Base-by-base conservation (phyloP, 2,888 invertebrate species). In the Xiphydria camelus region DNA sequence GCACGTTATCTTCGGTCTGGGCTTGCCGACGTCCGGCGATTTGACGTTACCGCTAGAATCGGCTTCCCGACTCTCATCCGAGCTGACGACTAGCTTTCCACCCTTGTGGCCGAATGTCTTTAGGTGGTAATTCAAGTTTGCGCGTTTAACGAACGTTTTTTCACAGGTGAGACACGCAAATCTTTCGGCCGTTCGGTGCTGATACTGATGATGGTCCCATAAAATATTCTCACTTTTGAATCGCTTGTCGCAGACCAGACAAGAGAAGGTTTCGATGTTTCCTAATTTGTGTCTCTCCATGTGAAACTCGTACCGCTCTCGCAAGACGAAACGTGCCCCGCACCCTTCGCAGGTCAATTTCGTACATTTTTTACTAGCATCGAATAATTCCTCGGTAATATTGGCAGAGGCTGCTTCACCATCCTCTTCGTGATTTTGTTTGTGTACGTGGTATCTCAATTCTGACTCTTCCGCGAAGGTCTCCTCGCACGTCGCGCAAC, bases 161-260 rank as follows among this genome's bases (percentile, higher is more conserved):
- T 38, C 22, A 22, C 43, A 44, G 7, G 43, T 44, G 12, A 37
- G 7, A 18, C 43, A 44, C 3, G 32, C 37, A 20, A 44, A 38
- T 19, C 38, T 36, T 22, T 44, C 43, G 4, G 37, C 43, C 14
- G 38, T 17, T 23, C 37, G 36, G 14, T 44, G 43, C 21, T 44
- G 43, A 38, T 44, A 44, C 22, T 44, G 43, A 7, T 44, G 23
- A 38, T 44, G 43, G 23, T 44, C 43, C 43, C 43, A 44, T 3
- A 44, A 19, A 10, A 44, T 44, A 21, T 44, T 44, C 32, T 44
- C 43, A 12, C 43, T 44, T 14, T 44, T 44, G 31, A 44, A 44
- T 23, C 9, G 10, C 18, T 44, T 44, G 3, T 31, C 38, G 31
- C 43, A 44, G 18, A 38, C 37, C 29, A 31, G 29, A 10, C 43